Base-by-base conservation (phyloP, 2,113 vertebrate species). In the Caretta caretta region DNA sequence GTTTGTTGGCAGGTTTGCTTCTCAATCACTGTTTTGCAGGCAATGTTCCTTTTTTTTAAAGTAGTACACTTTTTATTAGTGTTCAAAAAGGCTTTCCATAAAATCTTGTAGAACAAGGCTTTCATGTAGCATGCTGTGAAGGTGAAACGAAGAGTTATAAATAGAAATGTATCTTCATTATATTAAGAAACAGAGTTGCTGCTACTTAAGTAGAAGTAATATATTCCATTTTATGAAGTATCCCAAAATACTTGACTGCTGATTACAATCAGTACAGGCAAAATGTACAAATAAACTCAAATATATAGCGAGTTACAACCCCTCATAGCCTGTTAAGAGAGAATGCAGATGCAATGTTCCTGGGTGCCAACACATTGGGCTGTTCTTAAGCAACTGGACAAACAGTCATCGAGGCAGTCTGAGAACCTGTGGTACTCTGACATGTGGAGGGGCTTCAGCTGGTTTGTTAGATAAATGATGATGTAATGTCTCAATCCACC, bases 21-120 rank as follows among this genome's bases (percentile, higher is more conserved):
- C 49, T 51, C 49, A 0, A 12, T 2, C 24, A 31, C 83, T 0
- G 42, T 76, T 27, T 62, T 0, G 0, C 50, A 0, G 0, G 0
- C 31, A 3, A 11, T 2, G 38, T 5, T 14, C 35, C 38, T 69
- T 69, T 69, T 10, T 17, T 7, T 69, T 80, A 1, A 5, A 35
- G 83, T 4, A 0, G 2, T 35, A 0, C 31, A 59, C 6, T 4
- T 82, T 51, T 5, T 27, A 0, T 3, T 22, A 4, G 6, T 1
- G 4, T 8, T 86, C 0, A 2, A 87, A 82, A 5, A 85, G 69
- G n/a, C 5, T 91, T 87, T 80, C 79, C 16, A 1, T 5, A 49
- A 76, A 57, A 56, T 22, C 31, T 35, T 8, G 48, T 80, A 25
- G 80, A 65, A 11, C 6, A 8, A 62, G 50, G 24, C 46, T 29